phyloP scores from a whole-genome alignment of 2,888 invertebrate genomes.

The Syrista parreyssii region DNA sequence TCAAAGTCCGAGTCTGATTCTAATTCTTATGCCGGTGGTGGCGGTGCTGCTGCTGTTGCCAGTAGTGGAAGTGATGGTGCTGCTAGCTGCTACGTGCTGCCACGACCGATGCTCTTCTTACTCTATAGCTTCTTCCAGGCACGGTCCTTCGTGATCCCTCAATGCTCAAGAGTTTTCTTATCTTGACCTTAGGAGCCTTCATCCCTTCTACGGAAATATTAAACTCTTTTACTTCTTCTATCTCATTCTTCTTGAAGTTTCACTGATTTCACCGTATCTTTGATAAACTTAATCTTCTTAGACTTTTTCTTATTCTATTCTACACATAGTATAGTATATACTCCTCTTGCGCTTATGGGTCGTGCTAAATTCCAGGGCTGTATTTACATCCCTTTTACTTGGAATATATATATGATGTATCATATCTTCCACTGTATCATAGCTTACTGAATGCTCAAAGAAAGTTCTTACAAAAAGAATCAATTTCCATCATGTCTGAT shows the following conservation, averaged over 20 bases:
- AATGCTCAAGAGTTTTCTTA: neutral
- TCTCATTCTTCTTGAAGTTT: neutral
- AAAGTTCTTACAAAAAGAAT: neutral
- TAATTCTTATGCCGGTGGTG: neutral
- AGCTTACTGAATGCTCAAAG: neutral
- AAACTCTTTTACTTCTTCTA: neutral
- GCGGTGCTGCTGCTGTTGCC: conserved; percentile 3
- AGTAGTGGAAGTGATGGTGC: neutral
- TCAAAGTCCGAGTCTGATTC: neutral
- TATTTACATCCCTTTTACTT: neutral
- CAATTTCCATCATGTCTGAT: neutral
- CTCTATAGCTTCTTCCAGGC: neutral
- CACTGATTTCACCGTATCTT: neutral
- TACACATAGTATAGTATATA: neutral
- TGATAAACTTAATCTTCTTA: neutral
- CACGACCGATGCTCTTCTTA: neutral
- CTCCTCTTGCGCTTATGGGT: neutral
- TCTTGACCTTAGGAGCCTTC: neutral
- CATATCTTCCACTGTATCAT: neutral
- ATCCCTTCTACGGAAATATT: neutral
- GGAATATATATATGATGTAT: neutral
- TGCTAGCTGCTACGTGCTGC: neutral
- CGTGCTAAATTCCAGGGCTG: neutral
- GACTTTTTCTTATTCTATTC: neutral
- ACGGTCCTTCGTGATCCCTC: conserved; percentile 6